Percentiles rank a stretch among this genome's conserved stretches.
Evolutionary conservation across 30 jellyfish, hydroid and myxozoan species (phyloP).

Genomic region (Cassiopea xamachana): DNA sequence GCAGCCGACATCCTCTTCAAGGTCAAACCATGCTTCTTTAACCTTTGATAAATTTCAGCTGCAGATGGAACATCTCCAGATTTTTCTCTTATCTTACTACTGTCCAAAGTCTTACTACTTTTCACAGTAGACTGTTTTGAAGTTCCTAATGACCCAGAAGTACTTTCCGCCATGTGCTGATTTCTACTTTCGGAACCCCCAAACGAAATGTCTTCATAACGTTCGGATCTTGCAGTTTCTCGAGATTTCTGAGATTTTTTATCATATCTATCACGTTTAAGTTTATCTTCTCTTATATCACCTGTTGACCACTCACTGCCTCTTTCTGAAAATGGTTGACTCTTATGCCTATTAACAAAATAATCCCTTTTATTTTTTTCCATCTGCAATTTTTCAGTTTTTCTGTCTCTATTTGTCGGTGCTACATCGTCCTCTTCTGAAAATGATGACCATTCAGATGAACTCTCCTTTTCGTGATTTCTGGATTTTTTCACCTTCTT

Average conservation of each 20-base stretch:
- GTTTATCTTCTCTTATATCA: neutral
- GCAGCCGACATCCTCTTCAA: slow-evolving; percentile 71
- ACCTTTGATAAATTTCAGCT: slow-evolving; percentile 27
- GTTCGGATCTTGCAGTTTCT: neutral
- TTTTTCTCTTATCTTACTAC: neutral
- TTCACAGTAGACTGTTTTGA: neutral
- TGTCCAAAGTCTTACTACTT: neutral
- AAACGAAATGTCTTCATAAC: neutral
- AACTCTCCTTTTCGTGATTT: slow-evolving; percentile 11
- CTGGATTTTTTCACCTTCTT: slow-evolving; percentile 8
- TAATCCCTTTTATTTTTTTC: neutral
- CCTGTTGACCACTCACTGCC: neutral
- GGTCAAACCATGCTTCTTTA: slow-evolving; percentile 58
- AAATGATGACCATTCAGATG: slow-evolving; percentile 53
- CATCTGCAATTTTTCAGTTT: neutral
- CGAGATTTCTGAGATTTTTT: neutral
- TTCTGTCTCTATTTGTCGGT: neutral
- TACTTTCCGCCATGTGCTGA: neutral
- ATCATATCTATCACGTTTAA: neutral
- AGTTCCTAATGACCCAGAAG: neutral
- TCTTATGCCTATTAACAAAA: neutral
- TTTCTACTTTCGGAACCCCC: neutral
- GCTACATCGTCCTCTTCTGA: slow-evolving; percentile 25
- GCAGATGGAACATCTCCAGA: slow-evolving; percentile 41
- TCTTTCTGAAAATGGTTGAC: neutral